phyloP scores from a whole-genome alignment of 1,140 invertebrate species.

The Sweltsa coloradensis region DNA sequence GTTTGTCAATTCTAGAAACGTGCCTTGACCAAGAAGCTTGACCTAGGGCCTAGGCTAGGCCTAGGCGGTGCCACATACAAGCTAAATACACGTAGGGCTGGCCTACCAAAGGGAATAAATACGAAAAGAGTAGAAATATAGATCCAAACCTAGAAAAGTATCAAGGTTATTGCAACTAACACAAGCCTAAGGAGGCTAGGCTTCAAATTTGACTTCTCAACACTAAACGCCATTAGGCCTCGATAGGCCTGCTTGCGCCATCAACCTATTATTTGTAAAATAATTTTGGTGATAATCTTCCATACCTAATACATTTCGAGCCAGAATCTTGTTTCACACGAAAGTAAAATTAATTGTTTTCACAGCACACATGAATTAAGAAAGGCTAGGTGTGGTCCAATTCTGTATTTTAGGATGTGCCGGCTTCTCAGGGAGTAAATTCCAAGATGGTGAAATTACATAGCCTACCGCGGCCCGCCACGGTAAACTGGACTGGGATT shows the following conservation, averaged over 20 bases:
- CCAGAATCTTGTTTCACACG: slow-evolving; percentile 17
- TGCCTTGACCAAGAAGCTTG: too few relatives aligned
- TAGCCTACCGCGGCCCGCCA: too few relatives aligned
- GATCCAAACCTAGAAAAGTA: background rate
- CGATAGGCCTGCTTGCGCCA: slow-evolving; percentile 26
- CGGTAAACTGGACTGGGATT: slow-evolving; percentile 29
- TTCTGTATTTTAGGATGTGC: slow-evolving; percentile 20
- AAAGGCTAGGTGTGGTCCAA: background rate
- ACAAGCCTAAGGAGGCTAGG: slow-evolving; percentile 24
- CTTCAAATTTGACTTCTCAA: slow-evolving; percentile 27
- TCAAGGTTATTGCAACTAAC: background rate
- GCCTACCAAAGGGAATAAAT: background rate
- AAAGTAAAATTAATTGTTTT: background rate
- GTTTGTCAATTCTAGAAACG: too few relatives aligned
- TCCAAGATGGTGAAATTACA: slow-evolving; percentile 33
- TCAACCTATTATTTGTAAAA: slow-evolving; percentile 26
- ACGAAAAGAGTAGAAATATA: background rate
- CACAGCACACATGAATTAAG: background rate
- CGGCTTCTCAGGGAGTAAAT: slow-evolving; percentile 29
- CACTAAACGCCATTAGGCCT: slow-evolving; percentile 25
- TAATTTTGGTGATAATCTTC: slow-evolving; percentile 24
- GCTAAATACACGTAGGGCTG: too few relatives aligned
- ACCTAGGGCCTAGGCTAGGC: too few relatives aligned
- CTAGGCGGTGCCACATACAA: too few relatives aligned
- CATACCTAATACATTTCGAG: slow-evolving; percentile 31